phyloP scores from a whole-genome alignment of 2,797 vertebrate species.

The Liparis tanakae region DNA sequence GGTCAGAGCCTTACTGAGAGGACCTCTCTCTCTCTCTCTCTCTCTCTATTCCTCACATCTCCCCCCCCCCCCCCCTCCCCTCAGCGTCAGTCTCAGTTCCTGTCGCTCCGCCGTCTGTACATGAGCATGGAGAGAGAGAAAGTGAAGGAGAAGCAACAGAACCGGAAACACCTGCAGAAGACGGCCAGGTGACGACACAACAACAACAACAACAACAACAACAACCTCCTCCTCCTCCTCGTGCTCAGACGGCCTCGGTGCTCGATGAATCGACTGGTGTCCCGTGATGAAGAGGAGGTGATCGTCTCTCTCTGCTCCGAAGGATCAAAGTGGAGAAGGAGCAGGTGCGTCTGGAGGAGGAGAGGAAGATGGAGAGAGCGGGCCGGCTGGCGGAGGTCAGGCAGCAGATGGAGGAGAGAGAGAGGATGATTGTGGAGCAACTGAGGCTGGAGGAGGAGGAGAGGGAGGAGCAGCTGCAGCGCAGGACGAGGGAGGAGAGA shows the following conservation, averaged over 20 bases:
- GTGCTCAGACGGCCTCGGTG: too few relatives aligned
- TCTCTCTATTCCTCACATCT: not conserved
- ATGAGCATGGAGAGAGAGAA: slow-evolving; percentile 89
- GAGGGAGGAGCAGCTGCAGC: slow-evolving; percentile 40
- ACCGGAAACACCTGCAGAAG: slow-evolving; percentile 85
- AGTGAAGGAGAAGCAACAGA: slow-evolving; percentile 84
- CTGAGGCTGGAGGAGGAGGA: slow-evolving; percentile 81
- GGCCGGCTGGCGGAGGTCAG: slow-evolving; percentile 49
- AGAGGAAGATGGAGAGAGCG: slow-evolving; percentile 76
- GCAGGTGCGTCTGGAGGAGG: slow-evolving; percentile 81
- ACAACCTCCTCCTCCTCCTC: too few relatives aligned
- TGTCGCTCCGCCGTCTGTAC: slow-evolving; percentile 85
- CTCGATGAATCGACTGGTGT: too few relatives aligned
- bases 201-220: too few relatives aligned
- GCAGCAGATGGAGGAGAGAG: slow-evolving; percentile 62
- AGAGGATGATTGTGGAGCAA: slow-evolving; percentile 77
- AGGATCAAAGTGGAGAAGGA: slow-evolving; percentile 93
- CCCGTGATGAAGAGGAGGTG: too few relatives aligned
- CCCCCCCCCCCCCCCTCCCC: slow-evolving; percentile 14
- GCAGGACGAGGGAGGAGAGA: slow-evolving; percentile 73
- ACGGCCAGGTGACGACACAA: slow-evolving; percentile 78
- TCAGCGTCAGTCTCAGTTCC: slow-evolving; percentile 87
- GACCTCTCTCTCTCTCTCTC: not conserved
- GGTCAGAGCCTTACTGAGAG: not conserved
- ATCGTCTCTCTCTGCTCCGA: not conserved